A percentile compares a stretch with the other conserved stretches of the same genome.
These are phyloP conservation scores for Leptarthrus brevirostris DNA, from an alignment of 2,888 invertebrate genomes.

Conservation along the genomic window DNA sequence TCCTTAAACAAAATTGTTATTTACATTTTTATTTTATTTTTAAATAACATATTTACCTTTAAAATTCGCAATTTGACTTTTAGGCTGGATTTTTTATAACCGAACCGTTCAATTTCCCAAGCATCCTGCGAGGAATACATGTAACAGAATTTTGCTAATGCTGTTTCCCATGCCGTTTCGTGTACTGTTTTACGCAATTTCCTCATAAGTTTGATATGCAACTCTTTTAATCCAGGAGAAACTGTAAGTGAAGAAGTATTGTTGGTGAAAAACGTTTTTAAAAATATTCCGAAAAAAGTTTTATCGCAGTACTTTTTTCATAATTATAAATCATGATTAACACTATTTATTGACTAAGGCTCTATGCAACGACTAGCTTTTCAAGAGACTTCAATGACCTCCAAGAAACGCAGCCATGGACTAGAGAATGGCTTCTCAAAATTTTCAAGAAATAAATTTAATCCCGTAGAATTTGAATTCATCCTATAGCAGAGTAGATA, in stretches of 20 bases:
- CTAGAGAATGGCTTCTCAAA: too few relatives aligned
- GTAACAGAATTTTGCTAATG: constrained; percentile 90
- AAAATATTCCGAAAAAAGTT: not conserved
- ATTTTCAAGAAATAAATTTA: too few relatives aligned
- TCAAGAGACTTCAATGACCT: too few relatives aligned
- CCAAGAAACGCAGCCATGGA: too few relatives aligned
- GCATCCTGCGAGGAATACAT: constrained; percentile 91
- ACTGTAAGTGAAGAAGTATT: constrained; percentile 78
- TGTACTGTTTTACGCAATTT: constrained; percentile 85
- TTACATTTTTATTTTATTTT: not conserved
- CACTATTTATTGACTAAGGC: too few relatives aligned
- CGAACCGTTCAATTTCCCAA: constrained; percentile 95
- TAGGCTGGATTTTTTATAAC: constrained; percentile 91
- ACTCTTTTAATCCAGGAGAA: constrained; percentile 81
- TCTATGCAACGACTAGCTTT: too few relatives aligned
- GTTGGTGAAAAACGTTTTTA: too few relatives aligned
- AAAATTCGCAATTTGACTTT: constrained; percentile 89
- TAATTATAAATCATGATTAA: too few relatives aligned
- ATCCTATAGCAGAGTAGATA: too few relatives aligned
- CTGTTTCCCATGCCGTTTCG: constrained; percentile 90
- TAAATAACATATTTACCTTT: constrained; percentile 74
- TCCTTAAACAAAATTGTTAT: constrained; percentile 73
- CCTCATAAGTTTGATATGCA: constrained; percentile 90
- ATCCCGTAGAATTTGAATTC: too few relatives aligned
- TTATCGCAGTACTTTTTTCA: too few relatives aligned